phyloP scores from a whole-genome alignment of 2,113 vertebrate genomes.

The Aramus guarauna region DNA sequence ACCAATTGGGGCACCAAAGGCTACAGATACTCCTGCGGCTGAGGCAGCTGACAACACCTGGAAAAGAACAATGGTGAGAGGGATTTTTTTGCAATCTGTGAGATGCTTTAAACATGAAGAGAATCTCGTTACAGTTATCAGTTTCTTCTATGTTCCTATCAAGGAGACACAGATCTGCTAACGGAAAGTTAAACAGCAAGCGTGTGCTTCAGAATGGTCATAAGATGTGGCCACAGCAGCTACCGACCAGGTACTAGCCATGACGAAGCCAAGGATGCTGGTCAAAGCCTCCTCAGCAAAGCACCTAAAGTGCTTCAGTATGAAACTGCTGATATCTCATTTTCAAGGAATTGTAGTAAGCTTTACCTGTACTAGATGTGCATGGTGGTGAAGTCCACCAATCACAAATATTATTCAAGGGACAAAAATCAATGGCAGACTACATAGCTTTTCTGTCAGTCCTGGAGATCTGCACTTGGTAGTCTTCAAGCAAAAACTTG shows the following conservation, averaged over 20 bases:
- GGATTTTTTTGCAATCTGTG: not conserved
- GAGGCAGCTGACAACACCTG: slow-evolving; percentile 97
- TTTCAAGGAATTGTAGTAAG: not conserved
- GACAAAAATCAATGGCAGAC: not conserved
- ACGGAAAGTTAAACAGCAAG: not conserved
- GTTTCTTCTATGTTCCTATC: not conserved
- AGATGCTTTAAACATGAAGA: not conserved
- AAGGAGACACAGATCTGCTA: not conserved
- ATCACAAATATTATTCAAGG: not conserved
- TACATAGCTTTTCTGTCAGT: not conserved
- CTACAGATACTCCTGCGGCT: slow-evolving; percentile 96
- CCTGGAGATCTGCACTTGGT: not conserved
- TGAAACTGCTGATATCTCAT: not conserved
- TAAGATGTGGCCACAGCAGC: not conserved
- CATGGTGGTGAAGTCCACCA: not conserved
- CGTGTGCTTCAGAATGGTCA: not conserved
- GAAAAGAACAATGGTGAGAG: not conserved
- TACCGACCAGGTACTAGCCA: not conserved
- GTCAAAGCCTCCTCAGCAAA: not conserved
- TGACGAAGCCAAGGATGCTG: accelerated
- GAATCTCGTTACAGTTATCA: not conserved
- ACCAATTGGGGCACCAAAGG: slow-evolving; percentile 97
- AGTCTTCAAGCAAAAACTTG: not conserved
- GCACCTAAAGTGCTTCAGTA: not conserved
- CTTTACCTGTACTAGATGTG: not conserved